A percentile compares a stretch with the other conserved stretches of the same genome.
These are phyloP conservation scores for Apocheima hispidaria DNA, from an alignment of 2,888 invertebrate species.

Conservation along the genomic window DNA sequence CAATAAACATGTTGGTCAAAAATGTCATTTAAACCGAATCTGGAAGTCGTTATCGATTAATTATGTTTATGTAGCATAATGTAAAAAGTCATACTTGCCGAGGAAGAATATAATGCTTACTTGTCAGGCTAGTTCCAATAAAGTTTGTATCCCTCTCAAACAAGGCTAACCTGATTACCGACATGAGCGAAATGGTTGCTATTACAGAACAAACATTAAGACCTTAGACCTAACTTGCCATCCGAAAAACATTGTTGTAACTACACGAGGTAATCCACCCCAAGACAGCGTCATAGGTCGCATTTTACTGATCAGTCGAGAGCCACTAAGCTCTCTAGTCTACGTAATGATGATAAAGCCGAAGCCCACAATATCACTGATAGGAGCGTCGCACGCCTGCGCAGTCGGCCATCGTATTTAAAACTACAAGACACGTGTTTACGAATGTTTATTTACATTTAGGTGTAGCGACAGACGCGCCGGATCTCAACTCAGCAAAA, in stretches of 20 bases:
- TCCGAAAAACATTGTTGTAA: not conserved
- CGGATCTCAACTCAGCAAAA: conserved; percentile 37
- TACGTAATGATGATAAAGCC: conserved; percentile 22
- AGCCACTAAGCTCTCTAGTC: not conserved
- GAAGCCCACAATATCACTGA: conserved; percentile 19
- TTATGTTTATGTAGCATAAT: no score
- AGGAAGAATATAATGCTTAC: no score
- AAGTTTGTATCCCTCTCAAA: not conserved
- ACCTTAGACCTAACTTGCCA: not conserved
- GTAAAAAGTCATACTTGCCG: no score
- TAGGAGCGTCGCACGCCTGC: conserved; percentile 28
- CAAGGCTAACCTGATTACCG: not conserved
- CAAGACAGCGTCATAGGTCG: not conserved
- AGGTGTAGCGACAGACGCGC: conserved; percentile 46
- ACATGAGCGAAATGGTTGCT: not conserved
- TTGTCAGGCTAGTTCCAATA: not conserved
- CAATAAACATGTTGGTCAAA: no score
- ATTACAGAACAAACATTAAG: not conserved
- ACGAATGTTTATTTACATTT: conserved; percentile 66
- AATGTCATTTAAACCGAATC: not conserved
- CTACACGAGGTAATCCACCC: not conserved
- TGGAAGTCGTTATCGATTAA: no score
- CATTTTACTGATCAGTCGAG: not conserved
- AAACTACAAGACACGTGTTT: conserved; percentile 52
- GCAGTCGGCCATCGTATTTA: conserved; percentile 31